These are phyloP conservation scores for Xyrichtys novacula DNA, from an alignment of 2,797 vertebrate species.

Conservation along the genomic window DNA sequence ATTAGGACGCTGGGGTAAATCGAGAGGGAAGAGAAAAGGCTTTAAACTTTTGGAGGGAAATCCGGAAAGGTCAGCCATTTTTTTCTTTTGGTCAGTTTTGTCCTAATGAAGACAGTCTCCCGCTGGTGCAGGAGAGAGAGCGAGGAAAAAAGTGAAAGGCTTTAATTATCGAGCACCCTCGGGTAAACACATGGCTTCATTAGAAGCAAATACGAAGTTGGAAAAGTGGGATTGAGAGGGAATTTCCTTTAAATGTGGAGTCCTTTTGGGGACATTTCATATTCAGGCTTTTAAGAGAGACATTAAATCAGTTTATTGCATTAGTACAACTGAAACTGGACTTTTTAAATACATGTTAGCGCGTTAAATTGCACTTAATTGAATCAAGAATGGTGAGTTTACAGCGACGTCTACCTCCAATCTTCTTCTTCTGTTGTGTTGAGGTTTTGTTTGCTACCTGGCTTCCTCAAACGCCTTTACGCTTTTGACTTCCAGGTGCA, in stretches of 20 bases:
- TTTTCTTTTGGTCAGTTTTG: constrained; percentile 63
- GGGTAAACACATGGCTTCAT: constrained; percentile 61
- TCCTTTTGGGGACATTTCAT: not conserved
- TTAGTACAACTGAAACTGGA: too few relatives aligned
- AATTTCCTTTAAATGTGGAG: constrained; percentile 39
- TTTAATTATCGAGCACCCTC: constrained; percentile 65
- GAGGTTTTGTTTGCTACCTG: too few relatives aligned
- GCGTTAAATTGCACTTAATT: too few relatives aligned
- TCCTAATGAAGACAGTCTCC: constrained; percentile 74
- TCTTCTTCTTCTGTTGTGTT: too few relatives aligned
- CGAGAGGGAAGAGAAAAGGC: constrained; percentile 20
- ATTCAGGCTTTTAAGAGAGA: constrained; percentile 15
- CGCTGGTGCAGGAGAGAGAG: constrained; percentile 45
- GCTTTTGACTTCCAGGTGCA: too few relatives aligned
- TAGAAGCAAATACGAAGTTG: constrained; percentile 63
- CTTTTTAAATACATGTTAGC: too few relatives aligned
- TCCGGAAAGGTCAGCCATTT: constrained; percentile 69
- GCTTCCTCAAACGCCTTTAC: too few relatives aligned
- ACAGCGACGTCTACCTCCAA: too few relatives aligned
- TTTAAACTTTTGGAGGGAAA: constrained; percentile 40
- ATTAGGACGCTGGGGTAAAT: constrained; percentile 37
- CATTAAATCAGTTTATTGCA: too few relatives aligned
- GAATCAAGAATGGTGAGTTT: too few relatives aligned
- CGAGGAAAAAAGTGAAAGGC: constrained; percentile 33
- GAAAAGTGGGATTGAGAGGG: constrained; percentile 32